Evolutionary conservation across 2,113 vertebrate genomes (phyloP), one percentile per base, ranked within the genome.

Genomic region (Cygnus atratus): DNA sequence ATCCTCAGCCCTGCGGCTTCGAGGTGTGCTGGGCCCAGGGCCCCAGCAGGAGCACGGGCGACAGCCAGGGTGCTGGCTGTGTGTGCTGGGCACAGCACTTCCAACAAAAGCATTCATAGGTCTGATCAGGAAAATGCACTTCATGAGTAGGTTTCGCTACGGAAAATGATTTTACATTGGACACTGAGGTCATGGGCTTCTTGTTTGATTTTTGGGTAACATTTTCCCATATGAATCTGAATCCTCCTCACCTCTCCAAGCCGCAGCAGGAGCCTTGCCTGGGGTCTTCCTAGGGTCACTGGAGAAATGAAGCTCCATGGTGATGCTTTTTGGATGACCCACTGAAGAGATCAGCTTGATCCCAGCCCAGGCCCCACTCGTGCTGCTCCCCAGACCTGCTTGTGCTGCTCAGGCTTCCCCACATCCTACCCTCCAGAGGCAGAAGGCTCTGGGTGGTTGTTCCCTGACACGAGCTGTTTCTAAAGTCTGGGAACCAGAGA

Each of bases 291-390:
- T 63, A 11, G n/a, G 10, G 9, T 67, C 31, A 35, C 7, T 20
- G 33, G 39, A 10, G 33, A 66, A 13, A 10, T 18, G 37, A 65
- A 13, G 15, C 10, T 79, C n/a, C 0, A 0, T 15, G 21, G 25
- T 21, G 31, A 29, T 46, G 25, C 22, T 70, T 80, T 21, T 14
- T 39, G 12, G 4, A 26, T 25, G 33, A 44, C 8, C 18, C 58
- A 33, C 9, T 1, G 0, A 61, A n/a, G 17, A 54, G 0, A 4
- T 21, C 0, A 0, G 3, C 28, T 65, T 0, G 0, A 16, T 8
- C 44, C 35, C 1, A 1, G 29, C 28, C 17, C 57, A 28, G 19
- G 4, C 33, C 26, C 29, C 28, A 29, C 10, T 19, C 1, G 0
- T 22, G 21, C 48, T 48, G 48, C 26, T 70, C n/a, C 16, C 21